Evolutionary conservation across 2,888 invertebrate species (phyloP).

Genomic region (Eristalis pertinax): DNA sequence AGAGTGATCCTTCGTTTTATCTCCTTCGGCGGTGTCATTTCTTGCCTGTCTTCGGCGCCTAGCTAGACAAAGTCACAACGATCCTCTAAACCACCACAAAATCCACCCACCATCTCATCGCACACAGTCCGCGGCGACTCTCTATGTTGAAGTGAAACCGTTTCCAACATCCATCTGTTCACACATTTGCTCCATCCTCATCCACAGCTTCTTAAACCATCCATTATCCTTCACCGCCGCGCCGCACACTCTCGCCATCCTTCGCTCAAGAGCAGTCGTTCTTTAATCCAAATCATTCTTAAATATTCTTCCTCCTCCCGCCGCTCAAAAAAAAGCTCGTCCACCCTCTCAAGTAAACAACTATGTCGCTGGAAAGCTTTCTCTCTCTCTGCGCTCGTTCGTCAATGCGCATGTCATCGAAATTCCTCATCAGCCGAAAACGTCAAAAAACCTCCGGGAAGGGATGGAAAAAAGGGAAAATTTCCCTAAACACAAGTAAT

Average conservation of each 20-base stretch:
- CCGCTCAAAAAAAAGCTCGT: no score
- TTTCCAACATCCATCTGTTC: background rate
- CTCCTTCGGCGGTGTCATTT: no score
- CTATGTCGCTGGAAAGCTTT: constrained; percentile 18
- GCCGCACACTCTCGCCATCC: background rate
- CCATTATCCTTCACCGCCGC: background rate
- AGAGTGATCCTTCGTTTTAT: no score
- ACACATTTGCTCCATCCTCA: background rate
- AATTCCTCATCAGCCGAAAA: constrained; percentile 17
- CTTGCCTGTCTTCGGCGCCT: no score
- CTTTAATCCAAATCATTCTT: background rate
- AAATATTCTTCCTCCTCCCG: background rate
- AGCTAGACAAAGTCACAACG: no score
- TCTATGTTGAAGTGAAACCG: no score
- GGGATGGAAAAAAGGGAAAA: background rate
- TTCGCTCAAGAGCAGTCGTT: background rate
- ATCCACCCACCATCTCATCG: no score
- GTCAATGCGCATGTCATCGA: constrained; percentile 34
- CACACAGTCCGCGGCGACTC: no score
- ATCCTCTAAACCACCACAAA: no score
- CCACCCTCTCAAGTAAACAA: constrained; percentile 38
- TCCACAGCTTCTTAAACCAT: constrained; percentile 26
- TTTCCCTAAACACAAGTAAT: constrained; percentile 62
- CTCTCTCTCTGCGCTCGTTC: background rate
- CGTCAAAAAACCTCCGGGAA: constrained; percentile 46